Conservation (phyloP, 2,113 vertebrate genomes). For the Rhinolophus sinicus region DNA sequence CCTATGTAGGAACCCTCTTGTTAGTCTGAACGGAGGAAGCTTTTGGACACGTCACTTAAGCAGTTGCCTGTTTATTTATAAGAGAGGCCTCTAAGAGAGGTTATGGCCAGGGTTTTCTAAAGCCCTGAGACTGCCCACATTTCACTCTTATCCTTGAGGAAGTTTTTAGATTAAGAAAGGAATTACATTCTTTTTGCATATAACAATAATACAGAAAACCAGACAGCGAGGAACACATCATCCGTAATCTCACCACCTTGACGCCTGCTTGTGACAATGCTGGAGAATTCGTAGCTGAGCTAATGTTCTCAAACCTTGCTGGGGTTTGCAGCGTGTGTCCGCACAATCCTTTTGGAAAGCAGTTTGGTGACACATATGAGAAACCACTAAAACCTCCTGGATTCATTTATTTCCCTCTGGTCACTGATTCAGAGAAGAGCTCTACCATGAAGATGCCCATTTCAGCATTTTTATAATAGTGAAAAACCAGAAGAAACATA, state of each 20-base stretch:
- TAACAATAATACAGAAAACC: neutral
- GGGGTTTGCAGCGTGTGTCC: neutral
- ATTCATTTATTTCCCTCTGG: neutral
- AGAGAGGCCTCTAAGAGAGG: neutral
- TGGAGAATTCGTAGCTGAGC: neutral
- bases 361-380: neutral
- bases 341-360: too few species aligned
- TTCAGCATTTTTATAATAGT: neutral
- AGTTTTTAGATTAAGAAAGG: neutral
- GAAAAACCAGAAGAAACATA: neutral
- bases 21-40: neutral
- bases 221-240: accelerated
- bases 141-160: neutral
- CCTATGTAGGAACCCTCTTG: too few species aligned
- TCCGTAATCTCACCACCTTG: neutral
- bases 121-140: neutral
- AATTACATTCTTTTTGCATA: neutral
- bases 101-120: neutral
- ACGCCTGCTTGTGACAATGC: neutral
- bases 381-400: neutral
- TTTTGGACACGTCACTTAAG: neutral
- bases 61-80: neutral
- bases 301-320: neutral
- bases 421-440: too few species aligned
- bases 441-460: neutral